Evolutionary conservation across 2,797 vertebrate genomes (phyloP).

Genomic region (Epinephelus coioides): DNA sequence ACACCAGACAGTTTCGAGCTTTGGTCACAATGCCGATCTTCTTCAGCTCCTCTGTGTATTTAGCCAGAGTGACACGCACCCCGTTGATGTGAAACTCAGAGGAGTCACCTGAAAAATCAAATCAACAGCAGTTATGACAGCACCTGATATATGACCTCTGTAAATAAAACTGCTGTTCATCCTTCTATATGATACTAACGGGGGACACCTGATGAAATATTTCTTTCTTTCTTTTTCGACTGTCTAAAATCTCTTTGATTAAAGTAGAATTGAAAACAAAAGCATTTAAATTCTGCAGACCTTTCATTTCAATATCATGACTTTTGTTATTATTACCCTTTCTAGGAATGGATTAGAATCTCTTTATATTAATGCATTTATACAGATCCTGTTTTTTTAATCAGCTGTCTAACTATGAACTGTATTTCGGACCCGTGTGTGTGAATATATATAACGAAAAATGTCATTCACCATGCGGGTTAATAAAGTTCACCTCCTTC

Average conservation of each 20-base stretch:
- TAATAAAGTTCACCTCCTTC: no score
- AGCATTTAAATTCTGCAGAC: no score
- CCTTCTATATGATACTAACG: neutral
- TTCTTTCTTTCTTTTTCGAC: neutral
- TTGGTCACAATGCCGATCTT: conserved; percentile 92
- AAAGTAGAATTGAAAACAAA: neutral
- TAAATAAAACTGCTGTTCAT: neutral
- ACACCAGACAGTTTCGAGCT: conserved; percentile 94
- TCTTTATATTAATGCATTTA: no score
- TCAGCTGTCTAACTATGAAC: no score
- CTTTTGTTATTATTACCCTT: no score
- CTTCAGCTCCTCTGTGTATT: conserved; percentile 87
- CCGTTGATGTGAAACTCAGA: conserved; percentile 89
- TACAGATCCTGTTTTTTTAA: no score
- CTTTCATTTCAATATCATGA: no score
- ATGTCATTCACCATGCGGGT: no score
- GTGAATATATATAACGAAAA: no score
- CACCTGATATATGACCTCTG: neutral
- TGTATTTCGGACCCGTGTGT: no score
- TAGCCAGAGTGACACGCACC: conserved; percentile 76
- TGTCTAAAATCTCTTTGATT: neutral
- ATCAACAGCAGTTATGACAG: neutral
- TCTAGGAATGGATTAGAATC: no score
- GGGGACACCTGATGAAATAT: neutral
- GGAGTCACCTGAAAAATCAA: conserved; percentile 82